Base-by-base conservation (phyloP, 2,888 invertebrate species). In the Xestia sexstrigata region DNA sequence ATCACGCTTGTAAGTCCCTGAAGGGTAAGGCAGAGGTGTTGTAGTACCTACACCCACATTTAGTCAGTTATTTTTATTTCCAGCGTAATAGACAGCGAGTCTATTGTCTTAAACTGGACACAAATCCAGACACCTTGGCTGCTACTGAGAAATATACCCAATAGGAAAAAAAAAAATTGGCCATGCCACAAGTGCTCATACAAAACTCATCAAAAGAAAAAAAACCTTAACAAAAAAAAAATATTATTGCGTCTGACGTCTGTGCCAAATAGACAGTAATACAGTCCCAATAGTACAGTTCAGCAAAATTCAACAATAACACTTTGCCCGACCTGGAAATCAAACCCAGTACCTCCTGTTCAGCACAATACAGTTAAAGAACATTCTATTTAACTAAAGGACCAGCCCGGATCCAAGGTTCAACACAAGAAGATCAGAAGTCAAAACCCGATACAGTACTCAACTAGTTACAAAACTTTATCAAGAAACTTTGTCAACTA, bases 401-500 rank as follows among this genome's bases (percentile, higher is more conserved):
- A 47, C 74, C 35, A 74, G 47, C 1, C 23, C 26, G 20, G 45
- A 69, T 55, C 39, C 30, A 63, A 66, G 52, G 30, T 60, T 70
- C 58, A 69, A 49, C 58, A 35, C 30, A 52, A 45, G 66, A 52
- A 45, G 58, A 69, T 66, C 68, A 45, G 35, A 74, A 65, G 65
- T 42, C 65, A 65, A 42, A 60, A 68, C 65, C 20, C 17, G 58
- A 49, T 69, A 68, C 70, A 60, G 23, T 2, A 76, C 11, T 67
- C 42, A 39, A 47, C 39, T 20, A 55, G 39, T 65, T 30, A 66
- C 74, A n/a, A 49, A 79, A 68, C 65, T 66, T 69, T 35, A 26
- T 26, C 26, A 17, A 68, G 73, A 73, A 74, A 77, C 55, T 79
- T 68, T 17, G n/a, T 55, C 20, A 42, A 52, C 65, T 79, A 45